Conservation (phyloP, 2,797 vertebrate genomes). For the Otus scops region DNA sequence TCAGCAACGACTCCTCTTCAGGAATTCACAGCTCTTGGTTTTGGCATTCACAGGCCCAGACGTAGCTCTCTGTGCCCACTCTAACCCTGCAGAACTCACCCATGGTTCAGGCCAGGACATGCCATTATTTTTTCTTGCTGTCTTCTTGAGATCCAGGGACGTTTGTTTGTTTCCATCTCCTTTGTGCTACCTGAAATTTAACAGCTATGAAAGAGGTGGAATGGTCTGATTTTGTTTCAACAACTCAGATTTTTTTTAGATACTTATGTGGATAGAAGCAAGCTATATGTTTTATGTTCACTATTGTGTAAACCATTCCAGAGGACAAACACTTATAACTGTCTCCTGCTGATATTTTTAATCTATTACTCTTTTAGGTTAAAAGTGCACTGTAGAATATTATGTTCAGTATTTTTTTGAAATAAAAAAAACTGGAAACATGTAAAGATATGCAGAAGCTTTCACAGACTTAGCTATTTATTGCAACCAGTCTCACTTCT, state of each 20-base stretch:
- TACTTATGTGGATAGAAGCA: background rate
- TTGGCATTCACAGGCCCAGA: background rate
- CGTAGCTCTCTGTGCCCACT: fast-evolving
- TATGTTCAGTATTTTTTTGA: background rate
- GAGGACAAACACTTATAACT: background rate
- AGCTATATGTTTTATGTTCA: background rate
- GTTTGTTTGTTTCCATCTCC: background rate
- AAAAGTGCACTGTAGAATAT: background rate
- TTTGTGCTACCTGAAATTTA: background rate
- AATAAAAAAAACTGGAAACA: background rate
- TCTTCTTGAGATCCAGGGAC: background rate
- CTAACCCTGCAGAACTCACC: background rate
- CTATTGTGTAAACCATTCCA: background rate
- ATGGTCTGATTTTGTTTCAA: background rate
- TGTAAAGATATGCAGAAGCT: background rate
- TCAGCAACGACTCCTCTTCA: background rate
- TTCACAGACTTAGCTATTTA: background rate
- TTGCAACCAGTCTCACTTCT: background rate
- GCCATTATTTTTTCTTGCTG: background rate
- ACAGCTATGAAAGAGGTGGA: background rate
- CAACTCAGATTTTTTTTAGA: background rate
- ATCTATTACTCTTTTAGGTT: background rate
- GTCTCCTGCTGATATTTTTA: background rate
- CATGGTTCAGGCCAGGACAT: background rate
- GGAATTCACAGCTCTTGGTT: background rate